Percentiles rank a stretch among this genome's conserved stretches.
These are phyloP conservation scores for Melanargia galathea DNA, from an alignment of 2,888 invertebrate species.

Conservation along the genomic window DNA sequence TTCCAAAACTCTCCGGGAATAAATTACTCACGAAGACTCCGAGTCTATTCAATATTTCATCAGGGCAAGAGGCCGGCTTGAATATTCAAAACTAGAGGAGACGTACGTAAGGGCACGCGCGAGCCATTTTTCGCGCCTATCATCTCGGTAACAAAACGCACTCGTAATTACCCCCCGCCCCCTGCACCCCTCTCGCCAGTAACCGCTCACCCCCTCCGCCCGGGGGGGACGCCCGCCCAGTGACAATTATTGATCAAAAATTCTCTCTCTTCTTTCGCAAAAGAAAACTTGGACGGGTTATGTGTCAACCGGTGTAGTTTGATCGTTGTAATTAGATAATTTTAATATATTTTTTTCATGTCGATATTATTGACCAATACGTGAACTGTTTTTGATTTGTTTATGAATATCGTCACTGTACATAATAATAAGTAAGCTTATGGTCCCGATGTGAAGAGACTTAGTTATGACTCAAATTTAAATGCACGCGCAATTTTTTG, in stretches of 20 bases:
- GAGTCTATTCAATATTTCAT: slow-evolving; percentile 82
- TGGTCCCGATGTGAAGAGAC: too few relatives aligned
- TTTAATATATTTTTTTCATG: slow-evolving; percentile 48
- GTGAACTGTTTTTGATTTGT: background rate
- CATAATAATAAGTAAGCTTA: too few relatives aligned
- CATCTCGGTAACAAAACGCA: slow-evolving; percentile 83
- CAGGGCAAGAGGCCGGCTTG: slow-evolving; percentile 77
- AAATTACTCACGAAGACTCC: slow-evolving; percentile 81
- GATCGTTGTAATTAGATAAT: slow-evolving; percentile 77
- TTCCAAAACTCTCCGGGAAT: slow-evolving; percentile 79
- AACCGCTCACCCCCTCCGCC: slow-evolving; percentile 50
- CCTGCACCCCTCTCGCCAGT: slow-evolving; percentile 47
- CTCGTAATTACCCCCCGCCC: slow-evolving; percentile 82
- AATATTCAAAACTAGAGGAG: slow-evolving; percentile 82
- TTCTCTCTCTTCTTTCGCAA: slow-evolving; percentile 85
- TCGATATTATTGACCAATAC: background rate
- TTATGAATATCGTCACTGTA: background rate
- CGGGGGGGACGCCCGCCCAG: slow-evolving; percentile 76
- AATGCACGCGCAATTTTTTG: too few relatives aligned
- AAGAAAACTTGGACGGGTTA: slow-evolving; percentile 83
- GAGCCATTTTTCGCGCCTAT: slow-evolving; percentile 83
- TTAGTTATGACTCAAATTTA: too few relatives aligned
- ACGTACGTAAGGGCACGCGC: slow-evolving; percentile 81
- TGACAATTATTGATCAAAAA: slow-evolving; percentile 88
- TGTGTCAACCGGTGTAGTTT: slow-evolving; percentile 75